Conservation (phyloP, 2,113 vertebrate genomes). For the Bufo bufo region DNA sequence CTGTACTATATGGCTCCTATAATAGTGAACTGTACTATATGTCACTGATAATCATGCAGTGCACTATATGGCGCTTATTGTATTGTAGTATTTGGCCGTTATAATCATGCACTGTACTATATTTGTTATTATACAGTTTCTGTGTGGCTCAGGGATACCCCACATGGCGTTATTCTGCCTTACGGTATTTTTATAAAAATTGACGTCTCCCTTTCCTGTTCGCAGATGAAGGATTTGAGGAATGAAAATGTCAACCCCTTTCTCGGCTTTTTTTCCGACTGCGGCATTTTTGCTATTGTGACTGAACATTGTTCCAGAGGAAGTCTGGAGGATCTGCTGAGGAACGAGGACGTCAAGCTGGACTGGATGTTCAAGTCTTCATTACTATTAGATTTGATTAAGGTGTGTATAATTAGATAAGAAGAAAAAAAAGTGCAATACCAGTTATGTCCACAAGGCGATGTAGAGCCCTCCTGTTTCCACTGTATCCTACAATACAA, state of each 20-base stretch:
- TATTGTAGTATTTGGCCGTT: too few relatives aligned
- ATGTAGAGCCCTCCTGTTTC: neutral
- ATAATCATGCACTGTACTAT: too few relatives aligned
- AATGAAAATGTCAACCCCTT: conserved; percentile 92
- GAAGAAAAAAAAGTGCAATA: neutral
- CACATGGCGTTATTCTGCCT: too few relatives aligned
- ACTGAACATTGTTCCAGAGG: conserved; percentile 88
- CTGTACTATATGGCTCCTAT: neutral
- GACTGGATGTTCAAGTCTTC: conserved; percentile 98
- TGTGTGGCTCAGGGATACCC: too few relatives aligned
- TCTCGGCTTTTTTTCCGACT: conserved; percentile 86
- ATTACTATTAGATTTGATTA: conserved; percentile 89
- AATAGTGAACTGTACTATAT: too few relatives aligned
- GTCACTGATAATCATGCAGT: too few relatives aligned
- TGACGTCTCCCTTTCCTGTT: neutral
- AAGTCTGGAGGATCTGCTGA: conserved; percentile 89
- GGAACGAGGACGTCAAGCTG: conserved; percentile 86
- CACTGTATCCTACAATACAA: neutral
- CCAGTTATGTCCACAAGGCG: neutral
- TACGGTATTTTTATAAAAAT: too few relatives aligned
- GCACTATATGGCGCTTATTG: too few relatives aligned
- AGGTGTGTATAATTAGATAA: conserved; percentile 70
- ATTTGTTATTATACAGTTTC: too few relatives aligned
- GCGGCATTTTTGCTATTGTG: conserved; percentile 83
- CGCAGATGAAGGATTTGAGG: conserved; percentile 88